Conservation (phyloP, 1,140 invertebrate species). For the Zaprionus capensis region DNA sequence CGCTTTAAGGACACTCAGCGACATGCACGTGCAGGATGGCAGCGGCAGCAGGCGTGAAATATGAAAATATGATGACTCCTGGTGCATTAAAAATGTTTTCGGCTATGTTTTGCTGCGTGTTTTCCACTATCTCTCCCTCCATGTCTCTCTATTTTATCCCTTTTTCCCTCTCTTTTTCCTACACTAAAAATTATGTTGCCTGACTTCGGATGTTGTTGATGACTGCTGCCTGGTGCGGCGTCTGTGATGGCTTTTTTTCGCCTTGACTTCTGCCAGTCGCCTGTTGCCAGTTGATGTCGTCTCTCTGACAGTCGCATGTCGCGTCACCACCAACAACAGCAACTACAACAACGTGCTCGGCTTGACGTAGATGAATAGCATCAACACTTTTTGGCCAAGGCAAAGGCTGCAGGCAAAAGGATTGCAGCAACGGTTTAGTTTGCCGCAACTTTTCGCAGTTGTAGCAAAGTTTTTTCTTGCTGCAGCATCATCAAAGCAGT, state of each 20-base stretch:
- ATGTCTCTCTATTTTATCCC: constrained; percentile 3
- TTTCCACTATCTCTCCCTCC: not conserved
- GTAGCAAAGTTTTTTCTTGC: constrained; percentile 15
- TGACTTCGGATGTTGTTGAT: constrained; percentile 37
- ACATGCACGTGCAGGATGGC: constrained; percentile 35
- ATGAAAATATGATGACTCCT: constrained; percentile 74
- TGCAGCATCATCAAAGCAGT: constrained; percentile 17
- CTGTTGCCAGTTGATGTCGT: constrained; percentile 38
- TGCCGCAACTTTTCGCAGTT: constrained; percentile 14
- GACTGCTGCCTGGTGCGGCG: constrained; percentile 43
- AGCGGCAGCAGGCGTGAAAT: constrained; percentile 57
- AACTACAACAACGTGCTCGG: constrained; percentile 40
- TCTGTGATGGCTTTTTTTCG: constrained; percentile 19
- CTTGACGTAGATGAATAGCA: constrained; percentile 73
- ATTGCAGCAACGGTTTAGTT: constrained; percentile 20
- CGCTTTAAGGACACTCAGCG: constrained; percentile 57
- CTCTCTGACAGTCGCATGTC: constrained; percentile 35
- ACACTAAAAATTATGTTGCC: constrained; percentile 49
- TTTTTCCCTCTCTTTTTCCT: constrained; percentile 8
- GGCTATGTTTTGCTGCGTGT: constrained; percentile 21
- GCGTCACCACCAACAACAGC: constrained; percentile 19
- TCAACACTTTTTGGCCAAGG: constrained; percentile 54
- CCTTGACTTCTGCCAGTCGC: constrained; percentile 7
- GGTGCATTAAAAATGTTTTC: constrained; percentile 63
- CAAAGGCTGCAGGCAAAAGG: constrained; percentile 30